Base-by-base conservation (phyloP, 2,113 vertebrate species). In the Clinocottus analis region DNA sequence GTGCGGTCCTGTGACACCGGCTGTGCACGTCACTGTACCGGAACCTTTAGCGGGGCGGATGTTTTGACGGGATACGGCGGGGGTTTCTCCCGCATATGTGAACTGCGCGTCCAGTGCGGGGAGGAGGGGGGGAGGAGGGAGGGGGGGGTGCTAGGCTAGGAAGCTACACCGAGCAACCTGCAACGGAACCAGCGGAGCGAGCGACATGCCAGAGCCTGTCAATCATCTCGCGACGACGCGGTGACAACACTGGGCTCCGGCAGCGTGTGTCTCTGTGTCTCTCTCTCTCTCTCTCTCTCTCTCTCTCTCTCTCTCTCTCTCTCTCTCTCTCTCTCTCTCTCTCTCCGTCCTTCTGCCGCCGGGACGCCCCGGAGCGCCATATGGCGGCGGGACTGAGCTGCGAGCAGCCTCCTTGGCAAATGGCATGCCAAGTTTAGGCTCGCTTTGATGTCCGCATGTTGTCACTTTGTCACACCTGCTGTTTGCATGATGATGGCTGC, bases 401-500 rank as follows among this genome's bases (percentile, higher is more conserved):
- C 49, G 7, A 35, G 25, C 31, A 8, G 63, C 82, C 51, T 35
- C 41, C 25, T 2, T 33, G 71, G 56, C 88, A 84, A 86, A 83
- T 60, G 84, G 69, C 61, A 23, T 65, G 78, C 61, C 84, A 88
- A 88, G 84, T 90, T 91, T 64, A 45, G 83, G 79, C 47, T 49
- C 5, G 73, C 87, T 83, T 83, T 80, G 76, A 86, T 90, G 74
- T 91, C 73, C 84, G 81, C 79, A 43, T 84, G 86, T 71, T 87
- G 89, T 90, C 89, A 90, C 88, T 83, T 66, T 89, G 87, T 91
- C 87, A 87, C 83, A 92, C 87, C 90, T 93, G 91, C 89, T 88
- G 81, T 79, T 85, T 81, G 79, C 84, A 56, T 76, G 86, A 80
- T 71, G 71, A 75, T 75, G 89, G 71, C 82, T 74, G 82, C 78